Conservation (phyloP, 2,888 invertebrate species). For the Drosophila infuscata region DNA sequence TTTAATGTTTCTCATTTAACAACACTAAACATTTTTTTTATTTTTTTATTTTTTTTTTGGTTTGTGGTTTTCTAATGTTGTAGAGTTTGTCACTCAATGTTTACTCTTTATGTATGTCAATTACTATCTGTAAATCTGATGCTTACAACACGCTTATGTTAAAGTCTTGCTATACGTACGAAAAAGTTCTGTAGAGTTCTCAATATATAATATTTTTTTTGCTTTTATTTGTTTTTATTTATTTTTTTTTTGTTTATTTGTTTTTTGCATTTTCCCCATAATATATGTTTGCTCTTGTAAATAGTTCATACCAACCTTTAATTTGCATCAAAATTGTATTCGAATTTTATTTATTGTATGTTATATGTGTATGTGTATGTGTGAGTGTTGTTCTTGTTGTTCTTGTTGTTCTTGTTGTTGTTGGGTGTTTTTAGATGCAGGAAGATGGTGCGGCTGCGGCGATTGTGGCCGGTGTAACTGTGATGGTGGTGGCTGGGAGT, state of each 20-base stretch:
- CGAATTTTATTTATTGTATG: constrained; percentile 32
- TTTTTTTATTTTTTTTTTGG: constrained; percentile 18
- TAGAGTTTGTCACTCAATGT: constrained; percentile 60
- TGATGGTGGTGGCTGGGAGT: constrained; percentile 73
- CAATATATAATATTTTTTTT: constrained; percentile 43
- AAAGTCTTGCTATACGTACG: constrained; percentile 80
- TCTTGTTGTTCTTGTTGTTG: constrained; percentile 12
- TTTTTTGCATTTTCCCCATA: constrained; percentile 34
- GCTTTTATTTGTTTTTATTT: constrained; percentile 2
- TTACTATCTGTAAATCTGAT: constrained; percentile 42
- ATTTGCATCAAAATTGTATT: constrained; percentile 72
- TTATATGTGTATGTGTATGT: constrained; percentile 14
- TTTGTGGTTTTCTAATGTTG: constrained; percentile 53
- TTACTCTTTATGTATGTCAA: constrained; percentile 45
- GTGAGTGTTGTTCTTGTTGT: constrained; percentile 7
- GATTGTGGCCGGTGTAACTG: constrained; percentile 65
- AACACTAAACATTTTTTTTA: constrained; percentile 67
- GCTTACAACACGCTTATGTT: constrained; percentile 57
- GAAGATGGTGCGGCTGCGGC: constrained; percentile 68
- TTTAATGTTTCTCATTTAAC: constrained; percentile 59
- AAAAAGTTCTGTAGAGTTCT: constrained; percentile 71
- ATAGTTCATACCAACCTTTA: constrained; percentile 83
- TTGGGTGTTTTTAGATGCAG: constrained; percentile 63
- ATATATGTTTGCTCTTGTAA: constrained; percentile 72
- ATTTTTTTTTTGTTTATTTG: constrained; percentile 16